These are phyloP conservation scores for Eledona agricola DNA, from an alignment of 2,888 invertebrate species.

Conservation along the genomic window DNA sequence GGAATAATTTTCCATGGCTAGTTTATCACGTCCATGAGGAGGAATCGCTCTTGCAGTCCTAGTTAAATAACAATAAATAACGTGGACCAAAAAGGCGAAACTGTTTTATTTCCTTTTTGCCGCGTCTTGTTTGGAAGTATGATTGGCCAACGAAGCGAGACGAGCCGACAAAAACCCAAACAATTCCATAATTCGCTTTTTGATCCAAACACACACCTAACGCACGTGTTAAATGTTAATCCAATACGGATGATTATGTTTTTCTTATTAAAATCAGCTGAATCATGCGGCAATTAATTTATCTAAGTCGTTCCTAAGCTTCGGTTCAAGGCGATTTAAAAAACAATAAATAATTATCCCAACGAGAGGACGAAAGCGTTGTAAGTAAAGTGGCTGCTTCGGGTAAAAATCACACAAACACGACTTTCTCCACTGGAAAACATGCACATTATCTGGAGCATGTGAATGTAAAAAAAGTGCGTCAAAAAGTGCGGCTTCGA, in stretches of 20 bases:
- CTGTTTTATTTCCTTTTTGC: too few relatives aligned
- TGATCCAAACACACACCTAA: constrained; percentile 5
- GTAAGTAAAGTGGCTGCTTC: constrained; percentile 15
- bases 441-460: constrained; percentile 20
- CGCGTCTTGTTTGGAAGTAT: too few relatives aligned
- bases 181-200: constrained; percentile 4
- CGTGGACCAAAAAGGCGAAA: too few relatives aligned
- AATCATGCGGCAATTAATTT: constrained; percentile 25
- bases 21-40: too few relatives aligned
- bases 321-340: constrained; percentile 15
- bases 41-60: too few relatives aligned
- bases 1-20: too few relatives aligned
- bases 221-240: constrained; percentile 22
- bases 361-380: too few relatives aligned
- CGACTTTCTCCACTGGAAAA: constrained; percentile 5
- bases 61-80: too few relatives aligned
- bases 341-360: too few relatives aligned
- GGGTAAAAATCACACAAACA: constrained; percentile 2
- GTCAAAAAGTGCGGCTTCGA: constrained; percentile 1
- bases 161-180: neutral
- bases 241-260: constrained; percentile 14
- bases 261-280: constrained; percentile 22
- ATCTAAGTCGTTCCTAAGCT: constrained; percentile 19
- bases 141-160: neutral
- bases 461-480: constrained; percentile 10